Evolutionary conservation across 1,140 invertebrate species (phyloP), one percentile per base, ranked within the genome.

Genomic region (Dendroctonus valens): DNA sequence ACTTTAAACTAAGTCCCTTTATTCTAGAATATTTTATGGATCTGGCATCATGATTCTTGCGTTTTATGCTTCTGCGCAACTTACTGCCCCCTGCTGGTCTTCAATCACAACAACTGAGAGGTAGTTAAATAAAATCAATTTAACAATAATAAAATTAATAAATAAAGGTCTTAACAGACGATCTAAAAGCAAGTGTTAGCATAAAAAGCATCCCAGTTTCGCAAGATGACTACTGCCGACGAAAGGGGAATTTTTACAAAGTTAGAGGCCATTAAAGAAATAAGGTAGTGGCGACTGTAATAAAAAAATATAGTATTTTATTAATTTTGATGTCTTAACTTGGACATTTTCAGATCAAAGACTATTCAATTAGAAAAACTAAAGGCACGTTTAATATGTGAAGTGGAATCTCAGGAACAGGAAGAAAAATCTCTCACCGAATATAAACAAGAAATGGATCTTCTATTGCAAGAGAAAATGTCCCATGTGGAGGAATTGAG

Each of bases 401-500:
- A 98, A 79, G 89, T 97, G n/a, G 93, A 94, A 68, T 83, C 88
- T 14, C 93, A 92, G 8, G 93, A 97, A 75, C 91, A 91, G 75
- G 96, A 99, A 80, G 94, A 96, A 71, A 92, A 94, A 81, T 94
- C 92, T 78, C 81, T 98, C 46, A 83, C 90, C 60, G 94, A 97
- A 73, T 98, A 96, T 78, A 90, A 93, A 75, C 87, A 93, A 65
- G 96, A 98, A 82, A 96, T 98, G 92, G 96, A 98, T 74, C 82
- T 96, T 59, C 81, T 98, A 64, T 86, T 97, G 74, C 95, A 98
- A 80, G 96, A 98, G 81, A 98, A 98, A 82, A 97, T 98, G 94
- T 95, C 95, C 65, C 96, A 98, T 81, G 95, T 99, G 0, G 96
- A 98, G 83, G 95, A 98, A 79, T 82, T 99, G 42, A 82, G 96